Base-by-base conservation (phyloP, 2,888 invertebrate species). In the Phyllotreta cruciferae region DNA sequence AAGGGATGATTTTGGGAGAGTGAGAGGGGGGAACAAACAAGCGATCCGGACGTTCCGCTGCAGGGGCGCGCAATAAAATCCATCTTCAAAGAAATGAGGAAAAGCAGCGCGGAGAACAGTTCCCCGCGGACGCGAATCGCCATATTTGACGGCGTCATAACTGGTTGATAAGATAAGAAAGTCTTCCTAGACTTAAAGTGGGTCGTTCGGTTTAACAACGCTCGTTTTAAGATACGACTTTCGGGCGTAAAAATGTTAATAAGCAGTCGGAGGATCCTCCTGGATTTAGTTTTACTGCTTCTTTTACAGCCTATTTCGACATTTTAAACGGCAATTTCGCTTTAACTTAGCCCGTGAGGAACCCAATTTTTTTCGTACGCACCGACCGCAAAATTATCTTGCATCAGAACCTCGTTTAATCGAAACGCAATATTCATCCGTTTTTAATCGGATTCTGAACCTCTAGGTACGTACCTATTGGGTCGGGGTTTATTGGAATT, bases 121-220 rank as follows among this genome's bases (percentile, higher is more conserved):
- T 72, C 73, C 72, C 68, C 63, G 71, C 71, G 73, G 73, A 64
- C 67, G 61, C 49, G 56, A 70, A 73, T 74, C 73, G 76, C 77
- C 79, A 79, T 79, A 77, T 79, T 80, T 79, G 77, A 77, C 77
- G 75, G 75, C 77, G 75, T 74, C 78, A 77, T 79, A 80, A 79
- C 80, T 76, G 78, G 74, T 72, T 77, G 80, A 80, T 80, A 80
- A 80, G 79, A 80, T 79, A 80, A 79, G 78, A 77, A 79, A 74
- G 77, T 77, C 78, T 77, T 78, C 75, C 24, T 24, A 78, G 78
- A 76, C 78, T 76, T 74, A 71, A 74, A 75, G 77, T 72, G 75
- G 74, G 76, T 77, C 77, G 77, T 80, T 77, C 77, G 78, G 77
- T 79, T 79, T 80, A 78, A 79, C 76, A 76, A 70, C 77, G 75